phyloP scores from a whole-genome alignment of 1,140 invertebrate species.

The Cydia fagiglandana region DNA sequence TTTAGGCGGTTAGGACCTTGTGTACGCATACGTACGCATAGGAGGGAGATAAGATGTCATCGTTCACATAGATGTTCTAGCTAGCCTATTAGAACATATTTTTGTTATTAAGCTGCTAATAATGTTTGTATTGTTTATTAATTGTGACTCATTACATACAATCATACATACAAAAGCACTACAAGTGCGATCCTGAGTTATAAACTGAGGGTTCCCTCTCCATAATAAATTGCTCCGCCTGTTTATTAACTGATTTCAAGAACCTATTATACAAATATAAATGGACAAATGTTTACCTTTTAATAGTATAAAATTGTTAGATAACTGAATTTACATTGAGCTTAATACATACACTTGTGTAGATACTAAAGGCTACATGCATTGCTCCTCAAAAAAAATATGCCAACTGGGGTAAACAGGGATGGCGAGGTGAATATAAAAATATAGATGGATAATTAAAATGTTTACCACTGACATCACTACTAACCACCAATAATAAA shows the following conservation, averaged over 20 bases:
- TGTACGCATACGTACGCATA: background rate
- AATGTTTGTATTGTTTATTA: background rate
- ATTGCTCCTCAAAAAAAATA: too few species aligned
- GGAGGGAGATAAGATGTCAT: background rate
- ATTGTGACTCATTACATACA: background rate
- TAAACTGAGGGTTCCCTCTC: background rate
- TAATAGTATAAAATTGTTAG: too few species aligned
- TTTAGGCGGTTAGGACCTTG: background rate
- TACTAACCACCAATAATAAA: background rate
- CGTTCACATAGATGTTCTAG: background rate
- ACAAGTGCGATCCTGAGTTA: background rate
- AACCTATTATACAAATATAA: background rate
- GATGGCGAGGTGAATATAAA: too few species aligned
- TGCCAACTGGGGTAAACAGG: too few species aligned
- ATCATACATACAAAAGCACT: background rate
- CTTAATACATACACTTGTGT: too few species aligned
- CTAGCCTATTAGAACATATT: background rate
- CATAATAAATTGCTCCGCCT: background rate
- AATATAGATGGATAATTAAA: background rate
- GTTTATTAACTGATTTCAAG: background rate
- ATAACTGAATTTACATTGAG: too few species aligned
- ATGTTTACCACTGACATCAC: background rate
- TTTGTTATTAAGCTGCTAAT: background rate
- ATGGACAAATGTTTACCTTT: too few species aligned
- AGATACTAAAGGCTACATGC: background rate